These are phyloP conservation scores for Mirza zaza DNA, from an alignment of 2,113 vertebrate genomes.

Conservation along the genomic window DNA sequence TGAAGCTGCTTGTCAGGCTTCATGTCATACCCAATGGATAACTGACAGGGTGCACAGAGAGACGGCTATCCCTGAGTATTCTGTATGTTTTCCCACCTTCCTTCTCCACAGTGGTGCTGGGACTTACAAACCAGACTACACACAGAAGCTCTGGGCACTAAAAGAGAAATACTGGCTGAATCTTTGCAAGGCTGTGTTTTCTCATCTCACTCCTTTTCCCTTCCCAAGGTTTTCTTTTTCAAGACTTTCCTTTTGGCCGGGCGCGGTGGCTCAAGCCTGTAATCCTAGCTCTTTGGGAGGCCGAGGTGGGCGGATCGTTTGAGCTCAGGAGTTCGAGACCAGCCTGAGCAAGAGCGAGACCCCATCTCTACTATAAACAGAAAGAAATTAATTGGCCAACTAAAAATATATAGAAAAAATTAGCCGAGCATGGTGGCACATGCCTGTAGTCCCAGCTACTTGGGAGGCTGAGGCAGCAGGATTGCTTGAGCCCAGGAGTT, in stretches of 20 bases:
- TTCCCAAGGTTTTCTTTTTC: not conserved
- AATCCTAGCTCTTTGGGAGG: too few species aligned
- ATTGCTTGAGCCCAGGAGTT: too few species aligned
- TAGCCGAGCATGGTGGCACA: too few species aligned
- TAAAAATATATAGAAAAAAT: too few species aligned
- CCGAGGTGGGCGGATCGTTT: too few species aligned
- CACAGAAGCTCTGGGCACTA: not conserved
- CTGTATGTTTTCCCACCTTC: not conserved
- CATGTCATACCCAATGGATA: not conserved
- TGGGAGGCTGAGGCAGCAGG: too few species aligned
- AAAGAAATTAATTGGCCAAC: too few species aligned
- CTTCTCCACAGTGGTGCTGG: not conserved
- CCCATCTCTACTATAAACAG: too few species aligned
- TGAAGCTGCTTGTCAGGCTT: not conserved
- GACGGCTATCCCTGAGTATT: not conserved
- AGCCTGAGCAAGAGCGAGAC: too few species aligned
- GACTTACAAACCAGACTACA: not conserved
- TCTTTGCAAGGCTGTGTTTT: not conserved
- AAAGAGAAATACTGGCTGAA: fast-evolving
- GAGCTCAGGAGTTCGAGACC: too few species aligned
- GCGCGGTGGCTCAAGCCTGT: too few species aligned
- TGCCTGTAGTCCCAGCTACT: too few species aligned
- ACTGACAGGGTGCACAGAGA: not conserved
- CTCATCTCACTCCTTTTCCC: not conserved
- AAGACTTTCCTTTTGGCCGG: not conserved